Base-by-base conservation (phyloP, 2,113 vertebrate genomes). In the Nerophis lumbriciformis region DNA sequence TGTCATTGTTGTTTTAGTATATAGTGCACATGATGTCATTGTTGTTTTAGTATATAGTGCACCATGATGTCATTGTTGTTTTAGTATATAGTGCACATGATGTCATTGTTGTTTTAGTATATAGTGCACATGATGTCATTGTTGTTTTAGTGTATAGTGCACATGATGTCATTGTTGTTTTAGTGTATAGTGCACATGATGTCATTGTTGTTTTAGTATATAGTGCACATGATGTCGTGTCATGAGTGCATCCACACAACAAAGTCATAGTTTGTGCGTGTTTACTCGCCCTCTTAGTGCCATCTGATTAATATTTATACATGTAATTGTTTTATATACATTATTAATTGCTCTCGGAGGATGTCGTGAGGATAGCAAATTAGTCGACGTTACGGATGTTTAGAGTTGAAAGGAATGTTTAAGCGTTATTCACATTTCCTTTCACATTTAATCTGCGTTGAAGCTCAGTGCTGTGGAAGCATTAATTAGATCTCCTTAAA, bases 291-390 rank as follows among this genome's bases (percentile, higher is more conserved):
- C 68, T 72, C 67, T 53, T 16, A 70, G 65, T 68, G 75, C 68
- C 71, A 69, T 76, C 69, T 78, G 59, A 89, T 90, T 79, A 88
- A 91, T 90, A 89, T 90, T 81, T 81, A 90, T 88, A 79, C 77
- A 68, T 72, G 68, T 89, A 85, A 90, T 89, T 90, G 87, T 81
- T 84, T 75, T 76, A 66, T 83, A 82, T 90, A 80, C 86, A 90
- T 90, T 89, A 88, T 90, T 89, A 89, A 90, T 90, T 88, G 77
- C 87, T 89, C 79, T 84, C 85, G 87, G 82, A 86, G 75, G 63
- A 82, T 85, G 77, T 90, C 81, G 89, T 88, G 89, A 89, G 82
- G 77, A 77, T 54, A 77, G 83, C 77, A 88, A 90, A 89, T 90
- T 85, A 86, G 86, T 88, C 86, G 84, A 85, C 82, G 76, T 83